A percentile compares a stretch with the other conserved stretches of the same genome.
Evolutionary conservation across 2,113 vertebrate genomes (phyloP).

Genomic region (Ptyas mucosa): DNA sequence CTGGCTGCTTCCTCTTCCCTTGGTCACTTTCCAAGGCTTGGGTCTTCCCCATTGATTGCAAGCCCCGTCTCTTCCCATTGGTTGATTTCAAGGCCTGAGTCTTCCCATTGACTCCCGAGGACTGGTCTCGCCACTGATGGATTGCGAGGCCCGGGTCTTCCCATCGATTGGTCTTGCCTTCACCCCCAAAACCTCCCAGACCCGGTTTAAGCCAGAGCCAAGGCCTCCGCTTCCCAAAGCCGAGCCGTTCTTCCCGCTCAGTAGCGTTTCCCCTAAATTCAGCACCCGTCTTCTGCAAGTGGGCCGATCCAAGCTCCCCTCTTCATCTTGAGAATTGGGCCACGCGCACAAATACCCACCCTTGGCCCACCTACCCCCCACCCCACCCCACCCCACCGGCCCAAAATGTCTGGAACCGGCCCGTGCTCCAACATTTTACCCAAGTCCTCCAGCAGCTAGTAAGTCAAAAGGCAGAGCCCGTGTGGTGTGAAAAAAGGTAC

Average conservation of each 20-base stretch:
- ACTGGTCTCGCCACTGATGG: neutral
- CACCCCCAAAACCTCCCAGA: neutral
- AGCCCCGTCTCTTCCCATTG: neutral
- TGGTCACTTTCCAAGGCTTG: too few relatives aligned
- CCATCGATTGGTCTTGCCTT: neutral
- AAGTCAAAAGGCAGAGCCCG: constrained; percentile 64
- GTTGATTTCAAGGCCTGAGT: neutral
- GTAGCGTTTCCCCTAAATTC: fast-evolving
- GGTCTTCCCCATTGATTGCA: neutral
- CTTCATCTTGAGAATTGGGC: neutral
- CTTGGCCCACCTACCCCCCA: neutral
- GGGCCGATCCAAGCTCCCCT: neutral
- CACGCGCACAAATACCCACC: neutral
- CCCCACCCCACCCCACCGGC: neutral
- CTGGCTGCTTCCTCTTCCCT: constrained; percentile 38
- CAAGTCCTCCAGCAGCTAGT: constrained; percentile 79
- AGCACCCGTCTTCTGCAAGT: neutral
- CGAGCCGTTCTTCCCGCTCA: too few relatives aligned
- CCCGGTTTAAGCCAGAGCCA: too few relatives aligned
- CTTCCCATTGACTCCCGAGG: neutral
- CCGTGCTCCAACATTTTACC: constrained; percentile 63
- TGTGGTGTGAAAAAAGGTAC: constrained; percentile 76
- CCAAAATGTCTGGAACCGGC: constrained; percentile 63
- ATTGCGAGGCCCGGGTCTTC: neutral
- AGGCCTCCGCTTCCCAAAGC: neutral